Base-by-base conservation (phyloP, 2,797 vertebrate species). In the Semotilus atromaculatus region DNA sequence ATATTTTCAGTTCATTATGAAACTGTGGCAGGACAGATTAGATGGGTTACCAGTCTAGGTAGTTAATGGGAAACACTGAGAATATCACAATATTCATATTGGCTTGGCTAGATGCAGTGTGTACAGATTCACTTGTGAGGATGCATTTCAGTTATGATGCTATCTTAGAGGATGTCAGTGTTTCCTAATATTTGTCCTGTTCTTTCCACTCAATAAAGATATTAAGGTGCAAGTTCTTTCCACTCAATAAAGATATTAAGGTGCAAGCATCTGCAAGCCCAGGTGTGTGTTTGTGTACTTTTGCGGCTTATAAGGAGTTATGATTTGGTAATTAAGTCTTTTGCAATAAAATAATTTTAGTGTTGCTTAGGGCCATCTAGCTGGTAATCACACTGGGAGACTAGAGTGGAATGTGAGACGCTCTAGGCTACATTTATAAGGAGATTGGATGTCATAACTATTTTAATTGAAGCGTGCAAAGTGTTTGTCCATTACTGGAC, bases 271-370 rank as follows among this genome's bases (percentile, higher is more conserved):
- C 72, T 81, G 82, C 81, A 43, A 78, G 77, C 67, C 67, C 38
- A n/a, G 40, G 79, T 58, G 5, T 21, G 11, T 86, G 83, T 74
- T 66, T 85, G 58, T 86, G 80, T 80, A 29, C 81, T 75, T 86
- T 80, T 58, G 80, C 83, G 58, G 72, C 43, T 85, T 85, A 67
- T 66, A 84, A 34, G 26, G n/a, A 29, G 76, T 77, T 53, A 36
- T 73, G 79, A 60, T 77, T 75, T 82, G 1, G 21, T 31, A 66
- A 45, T 68, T 43, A 78, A 60, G 29, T 55, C 40, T 86, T 18
- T 77, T 53, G 43, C 55, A 29, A 11, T 81, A 66, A 55, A 85
- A 81, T 5, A 40, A 48, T 19, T 86, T 78, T 51, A 77, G 31
- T 18, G 8, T 70, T 14, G 55, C 71, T 77, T 71, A 34, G 48